These are phyloP conservation scores for Hymenochirus boettgeri DNA, from an alignment of 2,113 vertebrate genomes.

Conservation along the genomic window DNA sequence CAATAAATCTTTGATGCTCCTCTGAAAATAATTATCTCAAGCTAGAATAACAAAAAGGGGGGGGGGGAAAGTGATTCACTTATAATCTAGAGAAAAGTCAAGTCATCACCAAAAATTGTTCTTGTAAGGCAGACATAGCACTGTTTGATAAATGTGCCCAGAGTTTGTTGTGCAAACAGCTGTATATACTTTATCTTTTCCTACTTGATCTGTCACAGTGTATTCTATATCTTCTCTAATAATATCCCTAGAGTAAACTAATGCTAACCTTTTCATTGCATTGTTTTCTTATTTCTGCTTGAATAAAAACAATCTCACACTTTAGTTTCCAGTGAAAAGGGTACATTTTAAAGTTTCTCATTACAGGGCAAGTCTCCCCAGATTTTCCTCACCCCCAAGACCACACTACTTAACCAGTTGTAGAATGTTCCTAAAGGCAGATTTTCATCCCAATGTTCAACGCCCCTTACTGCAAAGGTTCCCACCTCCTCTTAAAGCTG, in stretches of 20 bases:
- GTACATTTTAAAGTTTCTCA: too few species aligned
- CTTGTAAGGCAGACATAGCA: slow-evolving; percentile 4
- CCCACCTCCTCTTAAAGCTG: too few species aligned
- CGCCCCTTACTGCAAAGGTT: too few species aligned
- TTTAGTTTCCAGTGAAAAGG: too few species aligned
- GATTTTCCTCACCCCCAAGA: too few species aligned
- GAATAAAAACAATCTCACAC: too few species aligned
- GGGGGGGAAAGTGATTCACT: slow-evolving; percentile 16
- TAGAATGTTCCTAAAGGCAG: too few species aligned
- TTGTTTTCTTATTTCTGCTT: not conserved
- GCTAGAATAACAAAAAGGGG: not conserved
- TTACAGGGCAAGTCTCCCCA: too few species aligned
- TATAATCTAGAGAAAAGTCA: slow-evolving; percentile 17
- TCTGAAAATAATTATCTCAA: slow-evolving; percentile 18
- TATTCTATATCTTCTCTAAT: slow-evolving; percentile 22
- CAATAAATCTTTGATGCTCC: slow-evolving; percentile 24
- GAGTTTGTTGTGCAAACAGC: not conserved
- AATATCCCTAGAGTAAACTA: slow-evolving; percentile 1
- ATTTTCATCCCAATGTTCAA: too few species aligned
- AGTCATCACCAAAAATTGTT: slow-evolving; percentile 23
- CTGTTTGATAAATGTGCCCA: slow-evolving; percentile 18
- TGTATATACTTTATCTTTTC: slow-evolving; percentile 10
- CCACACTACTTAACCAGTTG: too few species aligned
- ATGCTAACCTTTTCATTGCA: not conserved
- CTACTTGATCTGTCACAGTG: slow-evolving; percentile 9